These are phyloP conservation scores for Folsomia manolachei DNA, from an alignment of 2,888 invertebrate species.

Conservation along the genomic window DNA sequence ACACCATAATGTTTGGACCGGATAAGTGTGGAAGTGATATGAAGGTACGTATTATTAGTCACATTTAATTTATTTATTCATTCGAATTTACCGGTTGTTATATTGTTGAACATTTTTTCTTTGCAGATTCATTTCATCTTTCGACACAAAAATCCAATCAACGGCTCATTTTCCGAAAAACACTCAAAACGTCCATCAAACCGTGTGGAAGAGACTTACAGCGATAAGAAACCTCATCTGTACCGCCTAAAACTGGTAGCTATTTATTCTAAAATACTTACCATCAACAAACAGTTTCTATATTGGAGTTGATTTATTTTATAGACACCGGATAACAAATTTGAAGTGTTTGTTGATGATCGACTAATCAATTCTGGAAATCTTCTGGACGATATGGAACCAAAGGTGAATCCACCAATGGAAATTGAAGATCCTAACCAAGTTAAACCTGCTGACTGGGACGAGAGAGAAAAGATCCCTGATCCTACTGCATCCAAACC, in stretches of 20 bases:
- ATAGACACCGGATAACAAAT: slow-evolving; percentile 53
- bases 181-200: slow-evolving; percentile 89
- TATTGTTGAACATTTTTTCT: too few species aligned
- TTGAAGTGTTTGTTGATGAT: slow-evolving; percentile 45
- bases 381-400: slow-evolving; percentile 82
- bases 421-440: slow-evolving; percentile 90
- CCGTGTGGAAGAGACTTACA: slow-evolving; percentile 78
- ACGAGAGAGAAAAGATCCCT: slow-evolving; percentile 87
- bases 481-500: slow-evolving; percentile 87
- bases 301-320: neutral
- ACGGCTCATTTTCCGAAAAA: slow-evolving; percentile 86
- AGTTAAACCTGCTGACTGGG: slow-evolving; percentile 85
- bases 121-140: slow-evolving; percentile 78
- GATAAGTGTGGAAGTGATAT: slow-evolving; percentile 97
- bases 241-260: slow-evolving; percentile 64
- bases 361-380: slow-evolving; percentile 72
- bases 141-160: slow-evolving; percentile 88
- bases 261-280: neutral
- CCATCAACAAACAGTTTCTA: neutral
- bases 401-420: slow-evolving; percentile 89
- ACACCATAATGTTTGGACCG: slow-evolving; percentile 99
- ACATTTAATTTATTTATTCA: neutral
- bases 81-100: neutral
- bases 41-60: slow-evolving; percentile 68
- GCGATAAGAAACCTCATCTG: slow-evolving; percentile 88